Conservation (phyloP, 2,888 invertebrate species). For the Petrolisthes manimaculis region DNA sequence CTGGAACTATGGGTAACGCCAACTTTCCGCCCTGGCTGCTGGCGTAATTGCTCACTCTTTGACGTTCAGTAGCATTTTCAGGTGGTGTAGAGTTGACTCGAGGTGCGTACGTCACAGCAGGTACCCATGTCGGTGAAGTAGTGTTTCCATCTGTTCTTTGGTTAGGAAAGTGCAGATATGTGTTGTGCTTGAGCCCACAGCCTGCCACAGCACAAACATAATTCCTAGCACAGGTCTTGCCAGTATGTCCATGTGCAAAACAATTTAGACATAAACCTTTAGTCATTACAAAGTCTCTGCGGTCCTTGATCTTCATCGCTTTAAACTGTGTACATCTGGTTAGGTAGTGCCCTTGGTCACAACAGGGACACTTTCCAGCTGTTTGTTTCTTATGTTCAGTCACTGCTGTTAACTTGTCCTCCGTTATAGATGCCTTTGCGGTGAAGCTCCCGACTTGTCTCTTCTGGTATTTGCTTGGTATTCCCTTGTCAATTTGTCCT, state of each 20-base stretch:
- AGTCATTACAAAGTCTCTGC: constrained; percentile 23
- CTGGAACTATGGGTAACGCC: constrained; percentile 13
- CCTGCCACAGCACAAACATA: constrained; percentile 14
- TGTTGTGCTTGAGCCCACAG: constrained; percentile 12
- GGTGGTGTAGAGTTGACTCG: neutral
- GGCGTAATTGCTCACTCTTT: neutral
- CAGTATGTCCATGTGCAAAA: constrained; percentile 18
- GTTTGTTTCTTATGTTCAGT: neutral
- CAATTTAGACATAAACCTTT: constrained; percentile 17
- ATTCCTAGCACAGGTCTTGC: constrained; percentile 5
- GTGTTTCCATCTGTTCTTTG: neutral
- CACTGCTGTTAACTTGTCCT: neutral
- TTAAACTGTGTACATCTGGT: constrained; percentile 21
- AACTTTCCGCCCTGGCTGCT: constrained; percentile 1
- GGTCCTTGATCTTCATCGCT: constrained; percentile 21
- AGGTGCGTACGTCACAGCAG: neutral
- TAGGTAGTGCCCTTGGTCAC: constrained; percentile 22
- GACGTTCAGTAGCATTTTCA: neutral
- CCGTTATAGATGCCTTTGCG: neutral
- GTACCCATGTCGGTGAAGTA: neutral
- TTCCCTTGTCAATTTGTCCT: constrained; percentile 20
- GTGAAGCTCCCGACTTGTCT: constrained; percentile 19
- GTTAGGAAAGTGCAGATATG: constrained; percentile 11
- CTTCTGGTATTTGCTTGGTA: neutral
- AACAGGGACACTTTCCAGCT: constrained; percentile 3